Percentiles rank a stretch among this genome's conserved stretches.
These are phyloP conservation scores for Apeira syringaria DNA, from an alignment of 2,888 invertebrate species.

Conservation along the genomic window DNA sequence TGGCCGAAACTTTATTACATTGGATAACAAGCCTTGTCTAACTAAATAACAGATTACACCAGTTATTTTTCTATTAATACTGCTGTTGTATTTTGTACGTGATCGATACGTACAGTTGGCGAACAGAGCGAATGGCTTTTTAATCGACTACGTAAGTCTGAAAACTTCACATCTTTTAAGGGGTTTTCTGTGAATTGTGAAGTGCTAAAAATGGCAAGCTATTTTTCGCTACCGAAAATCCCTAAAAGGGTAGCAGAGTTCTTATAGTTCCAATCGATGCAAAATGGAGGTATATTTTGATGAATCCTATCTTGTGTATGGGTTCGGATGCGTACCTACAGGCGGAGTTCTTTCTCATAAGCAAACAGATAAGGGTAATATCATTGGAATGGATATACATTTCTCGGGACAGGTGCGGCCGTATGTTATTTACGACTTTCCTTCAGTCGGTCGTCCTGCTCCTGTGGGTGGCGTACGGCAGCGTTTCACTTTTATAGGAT, in stretches of 20 bases:
- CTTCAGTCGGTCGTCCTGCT: conserved; percentile 23
- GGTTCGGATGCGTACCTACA: conserved; percentile 15
- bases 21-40: conserved; percentile 55
- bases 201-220: conserved; percentile 14
- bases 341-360: conserved; percentile 32
- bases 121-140: conserved; percentile 36
- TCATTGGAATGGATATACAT: conserved; percentile 31
- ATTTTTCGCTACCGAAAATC: conserved; percentile 12
- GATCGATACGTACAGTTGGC: conserved; percentile 34
- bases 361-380: conserved; percentile 37
- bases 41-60: conserved; percentile 30
- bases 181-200: conserved; percentile 21
- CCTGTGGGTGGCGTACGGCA: conserved; percentile 13
- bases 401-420: conserved; percentile 37
- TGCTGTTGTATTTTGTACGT: conserved; percentile 32
- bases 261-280: conserved; percentile 16
- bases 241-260: conserved; percentile 12
- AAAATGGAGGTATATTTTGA: conserved; percentile 18
- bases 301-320: conserved; percentile 11
- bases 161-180: conserved; percentile 26
- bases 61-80: conserved; percentile 35
- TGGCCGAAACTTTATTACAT: conserved; percentile 62
- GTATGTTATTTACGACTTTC: conserved; percentile 36
- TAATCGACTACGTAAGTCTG: conserved; percentile 33
- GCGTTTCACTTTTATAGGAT: conserved; percentile 33